phyloP scores from a whole-genome alignment of 1,140 invertebrate species.

The Batillaria attramentaria region DNA sequence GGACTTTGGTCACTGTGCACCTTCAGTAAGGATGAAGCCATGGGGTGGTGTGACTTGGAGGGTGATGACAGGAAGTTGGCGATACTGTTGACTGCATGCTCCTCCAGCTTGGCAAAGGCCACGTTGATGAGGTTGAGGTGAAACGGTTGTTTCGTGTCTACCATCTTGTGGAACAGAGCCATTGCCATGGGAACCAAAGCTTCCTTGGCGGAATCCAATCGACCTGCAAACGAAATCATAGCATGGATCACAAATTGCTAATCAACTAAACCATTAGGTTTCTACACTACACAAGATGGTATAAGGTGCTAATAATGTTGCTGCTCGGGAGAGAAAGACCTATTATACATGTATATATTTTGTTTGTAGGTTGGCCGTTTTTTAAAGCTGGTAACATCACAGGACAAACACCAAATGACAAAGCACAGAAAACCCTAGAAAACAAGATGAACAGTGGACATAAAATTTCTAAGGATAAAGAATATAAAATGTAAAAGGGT shows the following conservation, averaged over 20 bases:
- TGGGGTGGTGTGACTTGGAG: background rate
- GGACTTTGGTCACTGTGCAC: background rate
- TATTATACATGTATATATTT: background rate
- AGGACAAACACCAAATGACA: too few relatives aligned
- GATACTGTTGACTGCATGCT: constrained; percentile 42
- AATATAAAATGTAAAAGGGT: background rate
- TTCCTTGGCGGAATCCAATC: constrained; percentile 19
- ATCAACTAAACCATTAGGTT: background rate
- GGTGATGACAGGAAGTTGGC: constrained; percentile 42
- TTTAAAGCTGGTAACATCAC: too few relatives aligned
- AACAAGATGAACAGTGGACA: too few relatives aligned
- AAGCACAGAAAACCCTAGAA: too few relatives aligned
- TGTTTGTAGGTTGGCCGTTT: too few relatives aligned
- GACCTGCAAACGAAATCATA: constrained; percentile 37
- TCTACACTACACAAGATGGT: background rate
- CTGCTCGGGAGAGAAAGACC: background rate
- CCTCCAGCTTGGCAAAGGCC: constrained; percentile 49
- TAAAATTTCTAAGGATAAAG: background rate
- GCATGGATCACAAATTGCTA: background rate
- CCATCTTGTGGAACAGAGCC: constrained; percentile 49
- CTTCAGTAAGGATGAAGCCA: background rate
- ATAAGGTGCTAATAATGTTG: too few relatives aligned
- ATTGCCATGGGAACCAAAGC: constrained; percentile 41
- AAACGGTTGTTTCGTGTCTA: constrained; percentile 49
- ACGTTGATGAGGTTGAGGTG: constrained; percentile 56